Conservation (phyloP, 2,888 invertebrate species). For the Chymomyza caudatula region DNA sequence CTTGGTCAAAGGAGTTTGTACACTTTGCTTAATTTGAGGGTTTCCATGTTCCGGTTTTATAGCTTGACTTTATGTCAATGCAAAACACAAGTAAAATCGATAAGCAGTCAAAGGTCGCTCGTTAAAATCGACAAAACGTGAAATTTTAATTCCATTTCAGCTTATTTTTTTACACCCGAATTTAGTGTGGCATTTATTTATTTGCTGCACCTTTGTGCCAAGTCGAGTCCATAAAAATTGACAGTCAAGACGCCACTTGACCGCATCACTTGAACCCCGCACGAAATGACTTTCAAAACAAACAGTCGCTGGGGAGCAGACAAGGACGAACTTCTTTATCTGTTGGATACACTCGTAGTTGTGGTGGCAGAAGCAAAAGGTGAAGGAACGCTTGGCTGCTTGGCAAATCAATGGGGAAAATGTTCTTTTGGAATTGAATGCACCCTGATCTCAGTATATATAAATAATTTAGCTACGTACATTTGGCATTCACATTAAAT, state of each 20-base stretch:
- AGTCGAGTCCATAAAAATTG: constrained; percentile 27
- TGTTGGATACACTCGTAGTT: constrained; percentile 6
- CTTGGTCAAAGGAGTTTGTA: not conserved
- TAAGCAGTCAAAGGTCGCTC: constrained; percentile 40
- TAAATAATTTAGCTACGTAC: too few relatives aligned
- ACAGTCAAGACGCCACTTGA: constrained; percentile 29
- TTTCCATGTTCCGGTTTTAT: constrained; percentile 35
- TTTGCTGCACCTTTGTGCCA: constrained; percentile 37
- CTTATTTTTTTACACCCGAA: constrained; percentile 39
- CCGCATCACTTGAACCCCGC: constrained; percentile 6
- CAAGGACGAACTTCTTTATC: constrained; percentile 35
- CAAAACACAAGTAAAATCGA: constrained; percentile 43
- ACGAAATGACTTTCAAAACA: not conserved
- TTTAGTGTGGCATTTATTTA: constrained; percentile 49
- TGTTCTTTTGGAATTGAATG: not conserved
- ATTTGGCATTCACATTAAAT: too few relatives aligned
- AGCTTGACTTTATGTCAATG: constrained; percentile 18
- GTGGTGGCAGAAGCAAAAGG: constrained; percentile 39
- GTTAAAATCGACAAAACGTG: constrained; percentile 61
- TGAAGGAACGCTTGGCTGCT: constrained; percentile 38
- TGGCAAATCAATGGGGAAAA: constrained; percentile 5
- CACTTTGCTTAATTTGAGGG: constrained; percentile 45
- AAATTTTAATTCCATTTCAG: constrained; percentile 55
- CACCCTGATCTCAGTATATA: not conserved
- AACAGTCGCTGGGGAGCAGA: not conserved